Conservation (phyloP, 2,113 vertebrate species). For the Vidua macroura region DNA sequence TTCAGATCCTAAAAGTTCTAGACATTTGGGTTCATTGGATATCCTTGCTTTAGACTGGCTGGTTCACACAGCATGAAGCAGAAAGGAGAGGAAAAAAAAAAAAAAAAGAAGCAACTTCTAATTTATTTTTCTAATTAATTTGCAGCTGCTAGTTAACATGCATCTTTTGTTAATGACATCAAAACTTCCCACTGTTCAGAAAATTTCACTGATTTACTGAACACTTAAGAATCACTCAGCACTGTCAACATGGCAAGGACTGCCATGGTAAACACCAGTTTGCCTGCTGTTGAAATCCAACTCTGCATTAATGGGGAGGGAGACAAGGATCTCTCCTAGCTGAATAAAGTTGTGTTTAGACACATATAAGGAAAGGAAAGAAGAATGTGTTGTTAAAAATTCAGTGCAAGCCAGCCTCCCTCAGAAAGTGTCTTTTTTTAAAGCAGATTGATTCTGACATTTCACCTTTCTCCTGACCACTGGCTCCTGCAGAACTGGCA, state of each 20-base stretch:
- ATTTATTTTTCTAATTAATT: slow-evolving; percentile 18
- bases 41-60: background rate
- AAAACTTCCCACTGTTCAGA: slow-evolving; percentile 51
- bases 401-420: background rate
- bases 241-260: background rate
- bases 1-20: background rate
- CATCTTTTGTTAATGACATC: slow-evolving; percentile 51
- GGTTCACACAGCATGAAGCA: background rate
- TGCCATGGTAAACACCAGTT: background rate
- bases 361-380: background rate
- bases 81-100: background rate
- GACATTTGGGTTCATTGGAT: background rate
- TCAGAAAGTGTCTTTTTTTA: background rate
- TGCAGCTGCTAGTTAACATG: slow-evolving; percentile 51
- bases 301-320: background rate
- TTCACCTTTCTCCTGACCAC: background rate
- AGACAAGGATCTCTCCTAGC: background rate
- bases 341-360: background rate
- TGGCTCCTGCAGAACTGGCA: background rate
- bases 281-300: background rate
- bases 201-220: slow-evolving; percentile 47
- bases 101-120: background rate
- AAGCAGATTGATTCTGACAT: background rate
- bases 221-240: slow-evolving; percentile 48
- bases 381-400: background rate